These are phyloP conservation scores for Guaruba guarouba DNA, from an alignment of 2,113 vertebrate genomes.

Conservation along the genomic window DNA sequence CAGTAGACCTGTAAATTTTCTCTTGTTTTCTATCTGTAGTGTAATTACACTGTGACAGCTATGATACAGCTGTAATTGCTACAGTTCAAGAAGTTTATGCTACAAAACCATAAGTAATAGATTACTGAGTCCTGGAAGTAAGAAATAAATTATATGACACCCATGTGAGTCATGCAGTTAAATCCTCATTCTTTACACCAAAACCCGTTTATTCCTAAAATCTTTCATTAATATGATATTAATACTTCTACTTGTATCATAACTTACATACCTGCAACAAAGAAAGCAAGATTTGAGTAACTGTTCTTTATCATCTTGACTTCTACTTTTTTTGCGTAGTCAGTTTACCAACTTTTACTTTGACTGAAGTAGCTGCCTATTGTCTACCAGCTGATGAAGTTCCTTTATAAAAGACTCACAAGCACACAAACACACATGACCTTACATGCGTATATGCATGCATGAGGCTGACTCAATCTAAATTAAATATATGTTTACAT, in stretches of 20 bases:
- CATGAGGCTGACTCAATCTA: background rate
- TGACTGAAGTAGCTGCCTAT: background rate
- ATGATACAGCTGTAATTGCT: background rate
- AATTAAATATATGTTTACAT: background rate
- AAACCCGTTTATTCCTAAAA: background rate
- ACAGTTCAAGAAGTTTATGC: background rate
- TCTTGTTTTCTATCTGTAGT: background rate
- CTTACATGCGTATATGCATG: background rate
- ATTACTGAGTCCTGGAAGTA: background rate
- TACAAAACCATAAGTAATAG: background rate
- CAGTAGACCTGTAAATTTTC: background rate
- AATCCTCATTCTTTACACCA: background rate
- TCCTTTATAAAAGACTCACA: background rate
- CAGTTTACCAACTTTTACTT: background rate
- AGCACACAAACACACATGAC: rapidly evolving
- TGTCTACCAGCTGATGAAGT: background rate
- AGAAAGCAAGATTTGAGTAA: background rate
- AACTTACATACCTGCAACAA: background rate
- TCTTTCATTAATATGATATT: background rate
- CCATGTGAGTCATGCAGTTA: background rate
- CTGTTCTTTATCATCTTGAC: background rate
- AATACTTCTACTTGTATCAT: background rate
- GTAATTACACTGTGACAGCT: background rate
- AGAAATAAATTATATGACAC: background rate
- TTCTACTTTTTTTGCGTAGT: background rate